Evolutionary conservation across 2,113 vertebrate species (phyloP).

Genomic region (Calonectris borealis): DNA sequence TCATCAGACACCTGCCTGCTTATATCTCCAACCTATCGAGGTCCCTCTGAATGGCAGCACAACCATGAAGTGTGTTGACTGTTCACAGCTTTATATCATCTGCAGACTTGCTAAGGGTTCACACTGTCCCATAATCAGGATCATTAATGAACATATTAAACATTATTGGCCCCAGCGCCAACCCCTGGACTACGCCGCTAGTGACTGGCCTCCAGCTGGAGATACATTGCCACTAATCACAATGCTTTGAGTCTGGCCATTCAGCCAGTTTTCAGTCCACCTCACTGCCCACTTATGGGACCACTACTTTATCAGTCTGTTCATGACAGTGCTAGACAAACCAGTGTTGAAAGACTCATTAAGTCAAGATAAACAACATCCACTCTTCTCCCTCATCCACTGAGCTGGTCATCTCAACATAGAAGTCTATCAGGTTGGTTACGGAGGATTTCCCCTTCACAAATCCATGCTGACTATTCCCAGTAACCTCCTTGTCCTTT

Average conservation of each 20-base stretch:
- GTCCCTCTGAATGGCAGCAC: neutral
- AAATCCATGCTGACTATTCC: neutral
- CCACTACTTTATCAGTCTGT: neutral
- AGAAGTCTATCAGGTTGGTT: rapidly evolving
- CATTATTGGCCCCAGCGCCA: neutral
- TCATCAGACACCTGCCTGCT: neutral
- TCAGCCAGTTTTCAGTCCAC: neutral
- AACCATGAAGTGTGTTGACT: neutral
- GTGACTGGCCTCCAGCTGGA: neutral
- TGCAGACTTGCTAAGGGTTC: neutral
- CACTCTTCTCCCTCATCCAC: neutral
- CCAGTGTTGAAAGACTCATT: neutral
- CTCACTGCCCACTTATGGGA: neutral
- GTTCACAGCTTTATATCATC: neutral
- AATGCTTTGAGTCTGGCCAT: neutral
- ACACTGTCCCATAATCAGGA: neutral
- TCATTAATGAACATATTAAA: neutral
- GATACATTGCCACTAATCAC: neutral
- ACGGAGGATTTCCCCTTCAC: neutral
- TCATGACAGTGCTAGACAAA: neutral
- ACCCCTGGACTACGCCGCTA: neutral
- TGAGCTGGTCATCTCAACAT: neutral
- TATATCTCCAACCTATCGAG: neutral
- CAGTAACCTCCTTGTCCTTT: neutral
- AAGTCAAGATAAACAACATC: neutral